phyloP scores from a whole-genome alignment of 2,888 invertebrate genomes.

The Drosophila paramelanica region DNA sequence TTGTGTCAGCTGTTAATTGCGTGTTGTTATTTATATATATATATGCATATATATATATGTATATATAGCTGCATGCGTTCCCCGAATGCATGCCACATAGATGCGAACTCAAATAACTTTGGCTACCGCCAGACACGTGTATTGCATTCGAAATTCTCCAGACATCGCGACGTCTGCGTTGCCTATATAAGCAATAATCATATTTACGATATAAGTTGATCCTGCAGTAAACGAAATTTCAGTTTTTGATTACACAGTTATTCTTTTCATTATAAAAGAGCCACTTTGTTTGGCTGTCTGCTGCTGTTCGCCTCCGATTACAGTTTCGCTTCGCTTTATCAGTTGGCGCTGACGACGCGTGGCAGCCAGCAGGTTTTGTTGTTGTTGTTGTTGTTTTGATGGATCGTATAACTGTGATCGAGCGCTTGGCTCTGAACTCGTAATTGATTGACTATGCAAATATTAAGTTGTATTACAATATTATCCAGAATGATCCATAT shows the following conservation, averaged over 20 bases:
- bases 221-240: slow-evolving; percentile 1
- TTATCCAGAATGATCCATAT: slow-evolving; percentile 12
- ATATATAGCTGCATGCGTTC: slow-evolving; percentile 23
- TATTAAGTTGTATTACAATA: slow-evolving; percentile 37
- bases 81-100: slow-evolving; percentile 19
- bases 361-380: slow-evolving; percentile 46
- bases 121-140: slow-evolving; percentile 47
- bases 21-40: slow-evolving; percentile 16
- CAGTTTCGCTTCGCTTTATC: slow-evolving; percentile 32
- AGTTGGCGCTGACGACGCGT: slow-evolving; percentile 49
- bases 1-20: slow-evolving; percentile 30
- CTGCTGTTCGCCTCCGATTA: slow-evolving; percentile 28
- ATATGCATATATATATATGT: background rate
- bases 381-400: background rate
- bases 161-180: slow-evolving; percentile 35
- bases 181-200: slow-evolving; percentile 7
- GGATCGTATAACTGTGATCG: slow-evolving; percentile 9
- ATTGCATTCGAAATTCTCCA: slow-evolving; percentile 5
- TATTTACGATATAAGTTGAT: slow-evolving; percentile 1
- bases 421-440: background rate
- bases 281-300: background rate
- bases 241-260: slow-evolving; percentile 9
- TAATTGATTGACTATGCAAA: slow-evolving; percentile 21
- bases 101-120: slow-evolving; percentile 13
- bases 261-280: background rate